A percentile compares a stretch with the other conserved stretches of the same genome.
These are phyloP conservation scores for Ramphastos sulfuratus DNA, from an alignment of 2,113 vertebrate species.

Conservation along the genomic window DNA sequence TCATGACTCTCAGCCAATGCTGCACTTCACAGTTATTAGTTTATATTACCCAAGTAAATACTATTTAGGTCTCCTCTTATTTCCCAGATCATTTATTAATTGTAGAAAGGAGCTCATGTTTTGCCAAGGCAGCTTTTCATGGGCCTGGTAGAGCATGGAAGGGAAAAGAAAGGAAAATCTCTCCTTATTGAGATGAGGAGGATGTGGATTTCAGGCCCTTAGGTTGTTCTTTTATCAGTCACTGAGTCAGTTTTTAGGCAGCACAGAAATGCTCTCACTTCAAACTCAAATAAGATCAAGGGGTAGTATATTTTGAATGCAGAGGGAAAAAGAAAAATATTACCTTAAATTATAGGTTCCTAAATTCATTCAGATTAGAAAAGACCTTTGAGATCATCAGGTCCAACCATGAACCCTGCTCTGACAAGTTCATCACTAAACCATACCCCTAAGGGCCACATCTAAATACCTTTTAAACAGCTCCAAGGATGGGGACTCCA, in stretches of 20 bases:
- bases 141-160: background rate
- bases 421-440: no score
- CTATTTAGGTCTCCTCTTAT: background rate
- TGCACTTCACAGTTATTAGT: constrained; percentile 19
- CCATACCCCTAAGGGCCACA: no score
- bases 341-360: background rate
- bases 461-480: no score
- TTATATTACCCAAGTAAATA: background rate
- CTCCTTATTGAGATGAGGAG: background rate
- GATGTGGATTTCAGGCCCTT: background rate
- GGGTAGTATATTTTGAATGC: background rate
- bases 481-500: no score
- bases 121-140: background rate
- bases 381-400: no score
- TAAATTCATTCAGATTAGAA: background rate
- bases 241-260: background rate
- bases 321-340: background rate
- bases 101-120: background rate
- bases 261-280: background rate
- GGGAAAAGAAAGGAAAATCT: background rate
- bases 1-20: background rate
- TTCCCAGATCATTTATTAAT: constrained; percentile 11
- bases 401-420: no score
- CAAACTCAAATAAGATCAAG: background rate
- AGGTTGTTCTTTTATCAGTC: background rate